Evolutionary conservation across 2,797 vertebrate species (phyloP), one percentile per base, ranked within the genome.

Genomic region (Ciconia nigra): DNA sequence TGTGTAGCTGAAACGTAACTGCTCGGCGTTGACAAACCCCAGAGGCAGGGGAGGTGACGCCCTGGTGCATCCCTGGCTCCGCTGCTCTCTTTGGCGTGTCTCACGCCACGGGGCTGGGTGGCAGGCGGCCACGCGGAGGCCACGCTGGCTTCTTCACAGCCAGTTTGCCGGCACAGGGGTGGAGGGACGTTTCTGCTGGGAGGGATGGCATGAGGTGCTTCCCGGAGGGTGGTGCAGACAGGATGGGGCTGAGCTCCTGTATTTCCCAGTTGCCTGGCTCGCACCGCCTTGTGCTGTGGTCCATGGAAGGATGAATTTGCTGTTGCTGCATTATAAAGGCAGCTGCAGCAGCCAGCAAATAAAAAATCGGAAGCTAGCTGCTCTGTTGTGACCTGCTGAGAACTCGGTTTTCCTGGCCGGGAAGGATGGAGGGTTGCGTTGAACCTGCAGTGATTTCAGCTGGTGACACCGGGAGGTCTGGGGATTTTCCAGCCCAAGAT

Each of bases 121-220:
- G 37, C 49, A 4, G 21, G 18, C 0, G 3, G 44, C 10, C 18
- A 19, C 0, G 5, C 1, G 4, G 80, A 21, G 24, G 20, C 35
- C 13, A 4, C 1, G 3, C 49, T 33, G 55, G 55, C 29, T 12
- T n/a, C 46, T 28, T 22, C 41, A 7, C 9, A 2, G 21, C 25
- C 24, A 2, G 26, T 21, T 57, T 29, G 39, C 22, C 57, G 12
- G 57, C 28, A 12, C 28, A 9, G 24, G 31, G 21, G 11, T 18
- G n/a, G 58, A 15, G 17, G 51, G 52, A 15, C 0, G 0, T 46
- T 42, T 33, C 46, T 70, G 74, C 66, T 15, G 72, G 11, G 51
- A 5, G 63, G 49, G 41, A 6, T 26, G 58, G 24, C 2, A 6
- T 0, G 1, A 44, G 61, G 54, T 3, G 96, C 86, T 95, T 85